Evolutionary conservation across 2,797 vertebrate species (phyloP), one percentile per base, ranked within the genome.

Genomic region (Ceyx erithaca): DNA sequence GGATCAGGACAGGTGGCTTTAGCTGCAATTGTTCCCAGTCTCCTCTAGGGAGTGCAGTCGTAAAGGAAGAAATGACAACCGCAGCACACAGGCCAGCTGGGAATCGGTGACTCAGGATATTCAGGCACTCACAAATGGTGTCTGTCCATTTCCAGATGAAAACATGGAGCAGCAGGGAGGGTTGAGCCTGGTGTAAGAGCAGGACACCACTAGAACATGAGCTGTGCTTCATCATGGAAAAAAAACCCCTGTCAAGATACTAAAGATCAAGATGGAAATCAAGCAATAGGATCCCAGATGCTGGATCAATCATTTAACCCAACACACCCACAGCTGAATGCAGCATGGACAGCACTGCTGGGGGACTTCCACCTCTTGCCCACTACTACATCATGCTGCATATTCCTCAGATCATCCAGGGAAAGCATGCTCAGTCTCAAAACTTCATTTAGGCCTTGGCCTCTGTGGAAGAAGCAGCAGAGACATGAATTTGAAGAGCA

Each of bases 21-120:
- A 75, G 63, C 35, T 96, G 96, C 91, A 95, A 20, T 97, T 95
- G 89, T 95, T 64, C 33, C 67, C 8, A 58, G 54, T 62, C 84
- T 92, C 96, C 96, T 96, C 95, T 95, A 96, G 96, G 95, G 96
- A 95, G 96, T 94, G 96, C 94, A 87, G 85, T 93, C 46, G 92
- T 88, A 95, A 94, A 92, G 92, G 85, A 66, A 96, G 93, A 96
- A 80, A 67, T 9, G 55, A 71, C 40, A 88, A 83, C 81, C n/a
- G 87, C 94, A 87, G 92, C 20, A 76, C 88, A 85, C 71, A 85
- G 6, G 35, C 79, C 84, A 80, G 79, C 90, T 89, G 94, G 76
- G 87, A 94, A 93, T 28, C 69, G 3, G 90, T 94, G 94, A 96
- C 94, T 96, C 95, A 96, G 91, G 93, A 87, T 91, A 87, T 87